Evolutionary conservation across 2,888 invertebrate genomes (phyloP).

Genomic region (Tipula lateralis): DNA sequence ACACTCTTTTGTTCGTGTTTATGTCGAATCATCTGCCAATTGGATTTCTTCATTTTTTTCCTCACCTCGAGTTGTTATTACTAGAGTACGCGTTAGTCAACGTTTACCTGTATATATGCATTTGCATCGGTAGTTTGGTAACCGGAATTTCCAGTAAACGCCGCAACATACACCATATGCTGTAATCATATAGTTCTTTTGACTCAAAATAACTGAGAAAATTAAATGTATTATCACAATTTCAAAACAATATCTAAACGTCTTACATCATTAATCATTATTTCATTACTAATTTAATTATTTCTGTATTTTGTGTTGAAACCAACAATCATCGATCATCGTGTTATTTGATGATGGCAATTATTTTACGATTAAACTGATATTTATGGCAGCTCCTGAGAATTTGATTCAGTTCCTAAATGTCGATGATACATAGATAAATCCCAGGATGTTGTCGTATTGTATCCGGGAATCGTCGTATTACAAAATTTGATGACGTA

Average conservation of each 20-base stretch:
- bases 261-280: background rate
- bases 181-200: background rate
- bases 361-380: background rate
- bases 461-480: background rate
- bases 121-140: too few relatives aligned
- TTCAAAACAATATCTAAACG: background rate
- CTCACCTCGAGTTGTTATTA: too few relatives aligned
- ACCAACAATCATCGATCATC: background rate
- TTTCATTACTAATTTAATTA: background rate
- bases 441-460: background rate
- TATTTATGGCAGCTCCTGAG: background rate
- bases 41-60: too few relatives aligned
- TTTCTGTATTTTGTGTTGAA: background rate
- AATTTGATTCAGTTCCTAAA: background rate
- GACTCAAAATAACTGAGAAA: background rate
- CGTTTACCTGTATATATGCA: too few relatives aligned
- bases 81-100: too few relatives aligned
- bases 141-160: too few relatives aligned
- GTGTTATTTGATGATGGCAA: background rate
- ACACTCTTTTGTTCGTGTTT: too few relatives aligned
- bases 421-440: background rate
- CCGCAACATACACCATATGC: too few relatives aligned
- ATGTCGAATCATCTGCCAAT: too few relatives aligned
- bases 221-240: background rate
- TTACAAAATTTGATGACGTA: background rate